phyloP scores from a whole-genome alignment of 2,888 invertebrate species.

The Iphiclides podalirius region DNA sequence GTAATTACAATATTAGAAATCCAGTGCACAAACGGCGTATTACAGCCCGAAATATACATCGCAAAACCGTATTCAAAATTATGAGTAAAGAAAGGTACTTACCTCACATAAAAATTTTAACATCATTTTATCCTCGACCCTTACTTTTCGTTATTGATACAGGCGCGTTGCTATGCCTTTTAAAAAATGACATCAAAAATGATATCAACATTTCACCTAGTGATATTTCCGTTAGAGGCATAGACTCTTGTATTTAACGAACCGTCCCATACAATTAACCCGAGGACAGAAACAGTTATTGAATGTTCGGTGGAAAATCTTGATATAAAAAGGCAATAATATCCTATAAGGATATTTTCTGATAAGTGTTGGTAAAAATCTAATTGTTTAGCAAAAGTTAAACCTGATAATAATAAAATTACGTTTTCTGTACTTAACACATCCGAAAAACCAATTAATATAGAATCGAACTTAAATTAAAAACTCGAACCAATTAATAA shows the following conservation, averaged over 20 bases:
- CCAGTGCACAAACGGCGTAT: background rate
- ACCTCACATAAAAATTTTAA: background rate
- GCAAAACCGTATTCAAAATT: background rate
- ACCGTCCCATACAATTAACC: conserved; percentile 6
- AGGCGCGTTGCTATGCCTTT: no score
- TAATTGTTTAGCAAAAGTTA: conserved; percentile 24
- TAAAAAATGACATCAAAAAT: no score
- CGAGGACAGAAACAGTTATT: conserved; percentile 28
- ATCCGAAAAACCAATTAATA: conserved; percentile 8
- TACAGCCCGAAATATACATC: background rate
- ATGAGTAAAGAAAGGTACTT: background rate
- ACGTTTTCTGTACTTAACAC: conserved; percentile 22
- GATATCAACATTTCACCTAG: background rate
- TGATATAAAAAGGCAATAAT: conserved; percentile 29
- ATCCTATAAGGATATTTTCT: conserved; percentile 13
- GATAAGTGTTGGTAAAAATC: no score
- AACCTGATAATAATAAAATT: conserved; percentile 17
- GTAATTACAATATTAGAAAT: no score
- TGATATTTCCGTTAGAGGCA: background rate
- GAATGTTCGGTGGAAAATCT: conserved; percentile 32
- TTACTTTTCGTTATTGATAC: no score
- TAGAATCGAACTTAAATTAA: conserved; percentile 10
- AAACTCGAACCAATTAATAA: background rate
- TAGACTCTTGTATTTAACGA: conserved; percentile 10
- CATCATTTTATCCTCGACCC: background rate